Evolutionary conservation across 2,113 vertebrate species (phyloP).

Genomic region (Tragulus kanchil): DNA sequence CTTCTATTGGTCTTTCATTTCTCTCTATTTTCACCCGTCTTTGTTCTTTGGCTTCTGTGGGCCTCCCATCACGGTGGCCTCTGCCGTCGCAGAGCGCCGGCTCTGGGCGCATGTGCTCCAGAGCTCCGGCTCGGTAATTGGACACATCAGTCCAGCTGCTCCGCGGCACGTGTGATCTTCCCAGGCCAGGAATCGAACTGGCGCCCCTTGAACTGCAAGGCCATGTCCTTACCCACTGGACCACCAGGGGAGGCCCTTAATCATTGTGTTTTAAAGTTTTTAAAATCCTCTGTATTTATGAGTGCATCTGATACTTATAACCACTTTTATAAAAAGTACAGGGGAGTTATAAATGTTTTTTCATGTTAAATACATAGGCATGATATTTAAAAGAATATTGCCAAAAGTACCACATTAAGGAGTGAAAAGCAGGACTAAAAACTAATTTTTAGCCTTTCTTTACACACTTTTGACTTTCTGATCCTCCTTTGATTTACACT

Average conservation of each 20-base stretch:
- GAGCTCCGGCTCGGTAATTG: too few relatives aligned
- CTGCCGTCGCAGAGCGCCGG: too few relatives aligned
- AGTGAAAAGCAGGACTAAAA: neutral
- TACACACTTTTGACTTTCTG: neutral
- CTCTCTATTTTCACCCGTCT: too few relatives aligned
- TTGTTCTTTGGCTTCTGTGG: too few relatives aligned
- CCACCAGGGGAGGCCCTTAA: neutral
- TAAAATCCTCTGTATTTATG: neutral
- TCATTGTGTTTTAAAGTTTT: neutral
- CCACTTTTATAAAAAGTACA: neutral
- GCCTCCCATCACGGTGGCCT: too few relatives aligned
- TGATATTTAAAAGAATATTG: neutral
- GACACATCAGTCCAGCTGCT: too few relatives aligned
- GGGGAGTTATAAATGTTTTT: neutral
- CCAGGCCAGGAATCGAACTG: too few relatives aligned
- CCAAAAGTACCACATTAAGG: neutral
- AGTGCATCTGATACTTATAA: neutral
- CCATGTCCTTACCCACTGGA: too few relatives aligned
- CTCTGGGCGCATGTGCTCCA: too few relatives aligned
- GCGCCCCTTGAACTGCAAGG: too few relatives aligned
- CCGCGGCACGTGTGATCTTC: too few relatives aligned
- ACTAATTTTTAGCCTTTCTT: neutral
- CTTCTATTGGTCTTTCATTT: too few relatives aligned
- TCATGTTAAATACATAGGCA: neutral
- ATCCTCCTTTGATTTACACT: neutral